Percentiles rank a stretch among this genome's conserved stretches.
These are phyloP conservation scores for Sapayoa aenigma DNA, from an alignment of 2,113 vertebrate species.

Conservation along the genomic window DNA sequence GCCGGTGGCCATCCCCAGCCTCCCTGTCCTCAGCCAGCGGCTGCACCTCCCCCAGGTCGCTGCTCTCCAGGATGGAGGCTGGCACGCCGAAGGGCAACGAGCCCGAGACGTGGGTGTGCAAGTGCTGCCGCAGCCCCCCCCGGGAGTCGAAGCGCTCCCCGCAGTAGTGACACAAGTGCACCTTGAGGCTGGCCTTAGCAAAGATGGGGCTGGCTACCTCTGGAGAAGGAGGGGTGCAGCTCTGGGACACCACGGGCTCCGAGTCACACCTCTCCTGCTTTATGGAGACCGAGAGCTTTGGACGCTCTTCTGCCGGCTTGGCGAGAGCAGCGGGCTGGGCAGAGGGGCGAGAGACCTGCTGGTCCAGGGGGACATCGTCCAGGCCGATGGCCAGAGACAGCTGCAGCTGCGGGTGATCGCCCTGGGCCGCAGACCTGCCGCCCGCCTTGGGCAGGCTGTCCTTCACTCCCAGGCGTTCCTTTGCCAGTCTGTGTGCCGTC, in stretches of 20 bases:
- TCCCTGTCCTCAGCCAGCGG: slow-evolving; percentile 69
- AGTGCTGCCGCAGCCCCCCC: slow-evolving; percentile 83
- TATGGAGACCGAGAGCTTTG: slow-evolving; percentile 75
- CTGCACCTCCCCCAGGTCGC: slow-evolving; percentile 79
- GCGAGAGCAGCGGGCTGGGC: slow-evolving; percentile 53
- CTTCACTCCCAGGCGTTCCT: slow-evolving; percentile 76
- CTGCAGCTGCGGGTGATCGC: slow-evolving; percentile 77
- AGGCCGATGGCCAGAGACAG: slow-evolving; percentile 84
- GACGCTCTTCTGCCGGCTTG: slow-evolving; percentile 77
- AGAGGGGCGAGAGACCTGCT: slow-evolving; percentile 63
- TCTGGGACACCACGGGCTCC: slow-evolving; percentile 72
- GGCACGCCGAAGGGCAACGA: slow-evolving; percentile 78
- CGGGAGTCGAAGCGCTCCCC: slow-evolving; percentile 89
- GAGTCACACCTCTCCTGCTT: slow-evolving; percentile 87
- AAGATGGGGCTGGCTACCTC: slow-evolving; percentile 67
- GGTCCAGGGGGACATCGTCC: slow-evolving; percentile 76
- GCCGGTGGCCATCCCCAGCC: slow-evolving; percentile 48
- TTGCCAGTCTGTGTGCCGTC: slow-evolving; percentile 81
- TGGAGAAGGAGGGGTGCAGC: slow-evolving; percentile 60
- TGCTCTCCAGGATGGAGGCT: slow-evolving; percentile 79
- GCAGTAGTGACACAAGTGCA: slow-evolving; percentile 88
- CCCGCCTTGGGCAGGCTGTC: slow-evolving; percentile 67
- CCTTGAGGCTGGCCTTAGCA: slow-evolving; percentile 73
- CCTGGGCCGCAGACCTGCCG: slow-evolving; percentile 57
- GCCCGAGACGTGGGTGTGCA: slow-evolving; percentile 85